phyloP scores from a whole-genome alignment of 2,797 vertebrate species.

The Scyliorhinus canicula region DNA sequence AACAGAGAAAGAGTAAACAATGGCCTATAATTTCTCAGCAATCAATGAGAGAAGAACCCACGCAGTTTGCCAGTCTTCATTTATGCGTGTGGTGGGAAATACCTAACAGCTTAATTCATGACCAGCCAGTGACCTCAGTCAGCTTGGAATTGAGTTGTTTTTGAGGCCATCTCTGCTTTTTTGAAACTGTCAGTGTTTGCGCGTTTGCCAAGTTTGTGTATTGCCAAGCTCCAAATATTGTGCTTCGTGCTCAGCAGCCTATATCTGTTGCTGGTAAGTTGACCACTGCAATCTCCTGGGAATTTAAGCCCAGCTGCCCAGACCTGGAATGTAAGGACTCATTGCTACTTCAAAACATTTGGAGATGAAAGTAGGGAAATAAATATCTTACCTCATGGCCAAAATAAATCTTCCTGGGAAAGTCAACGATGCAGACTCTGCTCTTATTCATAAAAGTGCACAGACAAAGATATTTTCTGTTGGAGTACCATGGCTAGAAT shows the following conservation, averaged over 20 bases:
- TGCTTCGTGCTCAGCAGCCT: background rate
- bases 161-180: background rate
- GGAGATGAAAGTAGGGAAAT: background rate
- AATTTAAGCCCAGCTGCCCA: background rate
- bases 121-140: too few species aligned
- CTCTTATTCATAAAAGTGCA: background rate
- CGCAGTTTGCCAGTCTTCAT: background rate
- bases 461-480: background rate
- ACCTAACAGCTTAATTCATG: background rate
- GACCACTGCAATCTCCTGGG: background rate
- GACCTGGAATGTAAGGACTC: background rate
- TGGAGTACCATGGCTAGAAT: background rate
- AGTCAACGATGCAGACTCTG: background rate
- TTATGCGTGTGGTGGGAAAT: background rate
- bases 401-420: background rate
- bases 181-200: background rate
- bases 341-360: slow-evolving; percentile 1
- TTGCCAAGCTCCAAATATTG: background rate
- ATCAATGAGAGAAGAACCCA: background rate
- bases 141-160: too few species aligned
- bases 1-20: background rate
- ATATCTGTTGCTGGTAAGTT: background rate
- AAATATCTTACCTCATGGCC: background rate
- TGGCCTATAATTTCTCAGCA: background rate
- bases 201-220: background rate